Percentiles rank a stretch among this genome's conserved stretches.
phyloP scores from a whole-genome alignment of 2,888 invertebrate species.

The Chouioia cunea region DNA sequence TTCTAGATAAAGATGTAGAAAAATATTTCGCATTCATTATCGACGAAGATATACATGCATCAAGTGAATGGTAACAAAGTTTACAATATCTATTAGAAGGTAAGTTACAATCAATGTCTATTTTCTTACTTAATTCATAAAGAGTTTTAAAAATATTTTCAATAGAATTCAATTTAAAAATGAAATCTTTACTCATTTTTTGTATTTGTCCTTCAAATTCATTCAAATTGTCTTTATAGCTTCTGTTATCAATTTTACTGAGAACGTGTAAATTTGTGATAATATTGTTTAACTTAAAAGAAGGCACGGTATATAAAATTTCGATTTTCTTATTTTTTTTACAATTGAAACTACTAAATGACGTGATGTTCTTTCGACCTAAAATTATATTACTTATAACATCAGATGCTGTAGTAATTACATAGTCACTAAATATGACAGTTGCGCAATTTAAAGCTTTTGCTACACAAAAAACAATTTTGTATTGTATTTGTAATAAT shows the following conservation, averaged over 20 bases:
- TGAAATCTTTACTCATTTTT: conserved; percentile 24
- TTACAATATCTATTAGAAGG: background rate
- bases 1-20: conserved; percentile 24
- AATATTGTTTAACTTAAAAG: conserved; percentile 11
- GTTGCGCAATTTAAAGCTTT: conserved; percentile 16
- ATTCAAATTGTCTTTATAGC: background rate
- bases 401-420: conserved; percentile 12
- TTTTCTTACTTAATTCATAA: conserved; percentile 24
- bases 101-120: background rate
- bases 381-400: conserved; percentile 25
- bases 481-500: conserved; percentile 13
- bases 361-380: conserved; percentile 4
- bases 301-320: conserved; percentile 21
- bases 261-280: background rate
- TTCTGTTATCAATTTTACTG: background rate
- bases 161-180: conserved; percentile 10
- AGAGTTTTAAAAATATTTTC: conserved; percentile 3
- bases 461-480: conserved; percentile 12
- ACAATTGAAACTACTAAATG: background rate
- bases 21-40: conserved; percentile 9
- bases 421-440: conserved; percentile 9
- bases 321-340: background rate
- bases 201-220: background rate
- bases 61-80: conserved; percentile 7
- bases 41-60: background rate